Percentiles rank a stretch among this genome's conserved stretches.
Evolutionary conservation across 2,888 invertebrate species (phyloP).

Genomic region (Eupithecia pulchellata): DNA sequence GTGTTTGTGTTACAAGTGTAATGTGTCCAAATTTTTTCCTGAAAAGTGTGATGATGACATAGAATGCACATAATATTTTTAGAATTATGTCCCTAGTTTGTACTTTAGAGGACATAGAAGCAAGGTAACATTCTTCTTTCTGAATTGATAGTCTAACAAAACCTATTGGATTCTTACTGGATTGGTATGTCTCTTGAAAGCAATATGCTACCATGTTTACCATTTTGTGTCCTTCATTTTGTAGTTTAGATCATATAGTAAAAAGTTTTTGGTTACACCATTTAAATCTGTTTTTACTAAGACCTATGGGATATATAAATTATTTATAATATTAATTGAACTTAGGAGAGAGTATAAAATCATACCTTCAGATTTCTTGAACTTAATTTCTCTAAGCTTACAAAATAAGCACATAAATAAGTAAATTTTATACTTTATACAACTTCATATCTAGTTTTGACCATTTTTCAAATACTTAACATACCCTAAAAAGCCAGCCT

Average conservation of each 20-base stretch:
- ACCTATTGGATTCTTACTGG: constrained; percentile 54
- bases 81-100: constrained; percentile 77
- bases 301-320: not conserved
- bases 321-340: not conserved
- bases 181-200: constrained; percentile 44
- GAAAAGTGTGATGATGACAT: constrained; percentile 65
- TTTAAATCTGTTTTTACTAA: not conserved
- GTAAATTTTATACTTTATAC: too few species aligned
- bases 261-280: not conserved
- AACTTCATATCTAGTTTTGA: not conserved
- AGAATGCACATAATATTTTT: constrained; percentile 82
- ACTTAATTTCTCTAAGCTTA: too few species aligned
- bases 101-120: constrained; percentile 75
- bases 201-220: constrained; percentile 59
- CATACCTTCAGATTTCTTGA: not conserved
- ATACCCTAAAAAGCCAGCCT: not conserved
- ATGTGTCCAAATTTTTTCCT: constrained; percentile 33
- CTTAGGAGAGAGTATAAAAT: not conserved
- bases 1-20: constrained; percentile 32
- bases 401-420: too few species aligned
- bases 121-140: constrained; percentile 65
- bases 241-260: not conserved
- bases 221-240: constrained; percentile 61
- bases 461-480: not conserved
- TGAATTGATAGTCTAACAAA: constrained; percentile 47